Evolutionary conservation across 2,797 vertebrate species (phyloP), one percentile per base, ranked within the genome.

Genomic region (Falco naumanni): DNA sequence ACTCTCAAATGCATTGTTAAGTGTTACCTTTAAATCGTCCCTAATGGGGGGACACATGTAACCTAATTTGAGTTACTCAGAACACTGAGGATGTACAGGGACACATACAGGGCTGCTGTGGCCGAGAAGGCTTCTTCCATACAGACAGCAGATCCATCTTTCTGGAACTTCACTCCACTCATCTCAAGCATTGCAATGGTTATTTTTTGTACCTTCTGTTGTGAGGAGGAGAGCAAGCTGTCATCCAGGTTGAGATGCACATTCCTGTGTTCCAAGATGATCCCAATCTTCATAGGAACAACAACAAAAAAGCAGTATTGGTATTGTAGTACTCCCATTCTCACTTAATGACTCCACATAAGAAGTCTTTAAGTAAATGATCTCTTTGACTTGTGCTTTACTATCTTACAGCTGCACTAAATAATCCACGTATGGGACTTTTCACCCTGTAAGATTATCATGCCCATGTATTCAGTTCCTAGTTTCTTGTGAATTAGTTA

Each of bases 141-240:
- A 5, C 10, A 51, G 47, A 80, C 34, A 53, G 47, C 90, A 10
- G 91, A 87, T 25, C 95, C 90, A 0, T 86, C 94, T 59, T 90
- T 53, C 91, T 92, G 94, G 37, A 98, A 64, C 50, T 83, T 91
- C 70, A 96, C 93, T 61, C 98, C 97, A 0, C 97, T 97, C 64
- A 97, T 82, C 61, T 96, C 87, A 6, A 98, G 54, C 11, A 98
- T 56, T 6, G 64, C 93, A 15, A 89, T 84, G 4, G 97, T 98
- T 68, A 98, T 10, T 14, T 13, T 71, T 72, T 91, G 54, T 5
- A 97, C 96, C 31, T 94, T 64, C 43, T 96, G 51, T 4, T 7
- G 33, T 4, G 96, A 43, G 71, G 93, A 92, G 63, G 93, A 87
- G 17, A 97, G 81, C 74, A 96, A 37, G 6, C 48, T 7, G 3